phyloP scores from a whole-genome alignment of 2,888 invertebrate species.

The Neelides folsomi region DNA sequence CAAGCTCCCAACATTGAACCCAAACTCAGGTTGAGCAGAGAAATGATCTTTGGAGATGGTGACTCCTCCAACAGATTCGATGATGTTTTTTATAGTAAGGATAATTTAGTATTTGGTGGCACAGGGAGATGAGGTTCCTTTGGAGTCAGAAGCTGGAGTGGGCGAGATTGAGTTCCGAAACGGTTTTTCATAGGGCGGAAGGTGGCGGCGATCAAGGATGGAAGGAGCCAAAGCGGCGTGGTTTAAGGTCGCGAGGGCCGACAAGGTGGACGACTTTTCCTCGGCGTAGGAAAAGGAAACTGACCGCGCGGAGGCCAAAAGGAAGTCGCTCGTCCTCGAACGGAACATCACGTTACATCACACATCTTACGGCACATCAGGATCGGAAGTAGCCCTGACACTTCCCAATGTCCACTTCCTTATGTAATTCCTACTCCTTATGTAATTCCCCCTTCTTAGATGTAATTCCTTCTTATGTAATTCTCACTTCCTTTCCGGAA shows the following conservation, averaged over 20 bases:
- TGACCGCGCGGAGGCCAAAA: constrained; percentile 27
- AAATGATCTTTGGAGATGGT: too few relatives aligned
- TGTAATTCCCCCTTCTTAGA: background rate
- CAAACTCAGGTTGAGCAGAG: too few relatives aligned
- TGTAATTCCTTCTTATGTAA: background rate
- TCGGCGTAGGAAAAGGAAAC: constrained; percentile 24
- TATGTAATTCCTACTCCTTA: background rate
- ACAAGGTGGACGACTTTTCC: constrained; percentile 30
- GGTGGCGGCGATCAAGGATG: constrained; percentile 7
- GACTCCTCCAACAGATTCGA: too few relatives aligned
- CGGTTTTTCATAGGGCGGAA: constrained; percentile 27
- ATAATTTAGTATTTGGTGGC: too few relatives aligned
- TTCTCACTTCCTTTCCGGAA: too few relatives aligned
- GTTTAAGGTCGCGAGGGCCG: constrained; percentile 23
- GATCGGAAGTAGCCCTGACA: constrained; percentile 28
- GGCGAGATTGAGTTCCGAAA: constrained; percentile 19
- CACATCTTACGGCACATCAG: constrained; percentile 23
- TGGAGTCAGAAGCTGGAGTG: constrained; percentile 12
- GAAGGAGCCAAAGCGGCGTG: constrained; percentile 23
- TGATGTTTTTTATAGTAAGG: too few relatives aligned
- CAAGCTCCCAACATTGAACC: too few relatives aligned
- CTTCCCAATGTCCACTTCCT: constrained; percentile 16
- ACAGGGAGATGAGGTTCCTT: constrained; percentile 3
- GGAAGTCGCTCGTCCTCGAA: constrained; percentile 26
- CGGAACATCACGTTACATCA: constrained; percentile 13